Evolutionary conservation across 2,113 vertebrate genomes (phyloP).

Genomic region (Strigops habroptila): DNA sequence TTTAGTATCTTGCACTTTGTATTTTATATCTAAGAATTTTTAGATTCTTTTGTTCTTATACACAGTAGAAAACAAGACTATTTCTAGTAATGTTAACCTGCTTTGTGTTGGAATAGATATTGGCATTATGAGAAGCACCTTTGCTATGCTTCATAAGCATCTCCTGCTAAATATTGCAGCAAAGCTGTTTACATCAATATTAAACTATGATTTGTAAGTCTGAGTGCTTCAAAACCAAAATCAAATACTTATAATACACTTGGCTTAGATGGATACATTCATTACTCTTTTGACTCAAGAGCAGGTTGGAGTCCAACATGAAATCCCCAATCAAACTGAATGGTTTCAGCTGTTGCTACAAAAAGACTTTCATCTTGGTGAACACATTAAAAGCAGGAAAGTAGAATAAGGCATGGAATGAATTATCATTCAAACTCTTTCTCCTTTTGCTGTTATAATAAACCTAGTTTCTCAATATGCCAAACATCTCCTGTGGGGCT

Average conservation of each 20-base stretch:
- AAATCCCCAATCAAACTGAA: background rate
- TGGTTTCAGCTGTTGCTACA: conserved; percentile 2
- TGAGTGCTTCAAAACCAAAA: background rate
- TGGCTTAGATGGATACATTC: background rate
- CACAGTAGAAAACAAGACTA: background rate
- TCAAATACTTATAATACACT: background rate
- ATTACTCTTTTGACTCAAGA: background rate
- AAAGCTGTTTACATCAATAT: background rate
- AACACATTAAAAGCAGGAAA: background rate
- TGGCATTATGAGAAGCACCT: background rate
- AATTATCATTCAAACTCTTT: background rate
- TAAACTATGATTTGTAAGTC: background rate
- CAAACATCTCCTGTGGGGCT: background rate
- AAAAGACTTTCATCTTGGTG: background rate
- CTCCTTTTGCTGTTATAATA: background rate
- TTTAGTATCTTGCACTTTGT: background rate
- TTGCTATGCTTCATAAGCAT: background rate
- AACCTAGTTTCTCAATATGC: background rate
- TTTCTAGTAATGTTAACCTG: background rate
- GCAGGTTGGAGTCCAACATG: background rate
- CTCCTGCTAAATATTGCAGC: background rate
- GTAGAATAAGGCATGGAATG: background rate
- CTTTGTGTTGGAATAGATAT: background rate
- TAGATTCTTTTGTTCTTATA: background rate
- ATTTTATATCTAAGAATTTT: background rate